A percentile compares a stretch with the other conserved stretches of the same genome.
phyloP scores from a whole-genome alignment of 1,140 invertebrate species.

The Ditylenchus dipsaci region DNA sequence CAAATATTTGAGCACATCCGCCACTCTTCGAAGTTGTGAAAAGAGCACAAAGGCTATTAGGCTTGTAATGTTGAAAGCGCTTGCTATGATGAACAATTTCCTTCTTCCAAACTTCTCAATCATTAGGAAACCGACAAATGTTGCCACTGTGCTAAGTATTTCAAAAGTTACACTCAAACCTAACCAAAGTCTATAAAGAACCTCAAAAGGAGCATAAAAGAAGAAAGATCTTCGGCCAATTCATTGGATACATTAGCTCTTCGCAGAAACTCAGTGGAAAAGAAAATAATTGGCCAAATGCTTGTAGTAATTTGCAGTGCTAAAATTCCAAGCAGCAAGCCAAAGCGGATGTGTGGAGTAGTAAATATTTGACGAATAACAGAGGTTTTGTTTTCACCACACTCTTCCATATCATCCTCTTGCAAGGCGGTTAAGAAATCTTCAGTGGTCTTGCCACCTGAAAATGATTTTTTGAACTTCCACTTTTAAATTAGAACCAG shows the following conservation, averaged over 20 bases:
- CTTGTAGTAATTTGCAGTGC: slow-evolving; percentile 44
- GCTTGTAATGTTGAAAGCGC: slow-evolving; percentile 33
- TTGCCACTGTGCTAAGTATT: slow-evolving; percentile 27
- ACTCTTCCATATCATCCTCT: no score
- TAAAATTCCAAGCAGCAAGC: slow-evolving; percentile 35
- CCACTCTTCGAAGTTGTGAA: slow-evolving; percentile 12
- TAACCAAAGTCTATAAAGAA: not conserved
- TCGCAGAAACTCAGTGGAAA: slow-evolving; percentile 41
- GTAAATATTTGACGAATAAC: slow-evolving; percentile 20
- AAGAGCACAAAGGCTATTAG: slow-evolving; percentile 31
- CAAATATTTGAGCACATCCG: slow-evolving; percentile 26
- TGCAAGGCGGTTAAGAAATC: no score
- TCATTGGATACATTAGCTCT: slow-evolving; percentile 27
- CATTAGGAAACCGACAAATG: slow-evolving; percentile 38
- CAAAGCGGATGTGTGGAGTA: slow-evolving; percentile 25
- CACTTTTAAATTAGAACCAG: no score
- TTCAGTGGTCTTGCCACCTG: no score
- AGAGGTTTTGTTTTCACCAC: not conserved
- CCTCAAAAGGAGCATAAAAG: slow-evolving; percentile 37
- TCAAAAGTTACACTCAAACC: not conserved
- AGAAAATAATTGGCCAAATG: slow-evolving; percentile 43
- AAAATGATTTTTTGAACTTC: no score
- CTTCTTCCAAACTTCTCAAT: slow-evolving; percentile 35
- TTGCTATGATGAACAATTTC: slow-evolving; percentile 27
- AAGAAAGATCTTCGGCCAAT: slow-evolving; percentile 34